Evolutionary conservation across 2,797 vertebrate species (phyloP).

Genomic region (Sardinella longiceps): DNA sequence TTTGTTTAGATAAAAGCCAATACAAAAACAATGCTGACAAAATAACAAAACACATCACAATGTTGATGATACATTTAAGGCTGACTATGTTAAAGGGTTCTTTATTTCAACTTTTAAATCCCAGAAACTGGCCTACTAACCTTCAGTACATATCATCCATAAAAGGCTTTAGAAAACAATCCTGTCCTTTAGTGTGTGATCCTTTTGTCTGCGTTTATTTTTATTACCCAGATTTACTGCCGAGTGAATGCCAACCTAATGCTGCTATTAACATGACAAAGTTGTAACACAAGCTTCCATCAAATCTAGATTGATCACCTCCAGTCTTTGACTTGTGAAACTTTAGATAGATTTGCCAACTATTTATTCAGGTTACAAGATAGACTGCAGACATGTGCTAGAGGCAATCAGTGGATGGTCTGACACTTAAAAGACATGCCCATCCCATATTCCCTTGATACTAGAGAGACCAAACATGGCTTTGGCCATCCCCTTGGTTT

Average conservation of each 20-base stretch:
- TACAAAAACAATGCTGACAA: neutral
- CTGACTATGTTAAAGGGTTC: neutral
- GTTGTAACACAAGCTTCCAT: neutral
- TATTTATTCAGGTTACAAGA: constrained; percentile 17
- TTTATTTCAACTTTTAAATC: neutral
- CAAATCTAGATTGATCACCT: neutral
- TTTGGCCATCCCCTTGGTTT: too few species aligned
- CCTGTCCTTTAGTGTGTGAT: neutral
- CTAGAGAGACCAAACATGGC: too few species aligned
- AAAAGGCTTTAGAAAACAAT: neutral
- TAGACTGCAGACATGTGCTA: neutral
- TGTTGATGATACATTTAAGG: neutral
- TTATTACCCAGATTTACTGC: neutral
- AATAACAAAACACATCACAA: neutral
- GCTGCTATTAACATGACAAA: neutral
- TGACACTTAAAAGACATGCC: neutral
- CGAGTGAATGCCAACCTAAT: neutral
- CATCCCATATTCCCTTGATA: neutral
- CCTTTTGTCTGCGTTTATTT: neutral
- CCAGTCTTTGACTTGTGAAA: constrained; percentile 4
- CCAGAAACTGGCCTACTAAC: neutral
- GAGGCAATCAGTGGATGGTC: constrained; percentile 27
- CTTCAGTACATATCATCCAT: neutral
- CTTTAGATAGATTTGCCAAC: neutral
- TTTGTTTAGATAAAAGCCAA: neutral